Evolutionary conservation across 2,888 invertebrate species (phyloP), one percentile per base, ranked within the genome.

Genomic region (Camptogramma bilineatum): DNA sequence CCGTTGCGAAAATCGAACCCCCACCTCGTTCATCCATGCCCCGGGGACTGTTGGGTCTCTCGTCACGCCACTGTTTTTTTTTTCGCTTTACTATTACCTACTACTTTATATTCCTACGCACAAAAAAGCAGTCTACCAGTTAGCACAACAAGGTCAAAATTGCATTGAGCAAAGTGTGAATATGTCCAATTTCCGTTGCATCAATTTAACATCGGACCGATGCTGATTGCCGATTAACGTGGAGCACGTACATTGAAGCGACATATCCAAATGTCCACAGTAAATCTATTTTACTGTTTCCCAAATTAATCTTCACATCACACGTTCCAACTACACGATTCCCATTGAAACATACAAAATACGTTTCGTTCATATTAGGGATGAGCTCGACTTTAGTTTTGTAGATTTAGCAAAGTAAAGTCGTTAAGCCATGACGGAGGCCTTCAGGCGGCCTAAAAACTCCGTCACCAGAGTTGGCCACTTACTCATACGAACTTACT

Each of bases 161-260:
- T 58, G 44, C 52, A 56, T 56, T 44, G 5, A 16, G 34, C 51
- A 34, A 18, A 51, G 46, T 62, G 52, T 56, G 56, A 62, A 56
- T 47, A 44, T 60, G 55, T 51, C 21, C 57, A 53, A 57, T 52
- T 52, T 62, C 52, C 62, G 52, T 28, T 51, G 19, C 52, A 62
- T 46, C 58, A 68, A 64, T 67, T 64, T 17, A 39, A 17, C 31
- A 59, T 47, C 34, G 31, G 34, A 7, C 39, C 34, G 10, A 17
- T 31, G 59, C 19, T 46, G 44, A 56, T 56, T 52, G 31, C 51
- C 39, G 56, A 62, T 62, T 21, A 57, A 47, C 56, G 17, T 39
- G 8, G 47, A 56, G 24, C 47, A 62, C 44, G 50, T 44, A 50
- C 44, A 28, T 8, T 28, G 55, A 71, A 71, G 72, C 62, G 69